Base-by-base conservation (phyloP, 2,888 invertebrate species). In the Isoperla grammatica region DNA sequence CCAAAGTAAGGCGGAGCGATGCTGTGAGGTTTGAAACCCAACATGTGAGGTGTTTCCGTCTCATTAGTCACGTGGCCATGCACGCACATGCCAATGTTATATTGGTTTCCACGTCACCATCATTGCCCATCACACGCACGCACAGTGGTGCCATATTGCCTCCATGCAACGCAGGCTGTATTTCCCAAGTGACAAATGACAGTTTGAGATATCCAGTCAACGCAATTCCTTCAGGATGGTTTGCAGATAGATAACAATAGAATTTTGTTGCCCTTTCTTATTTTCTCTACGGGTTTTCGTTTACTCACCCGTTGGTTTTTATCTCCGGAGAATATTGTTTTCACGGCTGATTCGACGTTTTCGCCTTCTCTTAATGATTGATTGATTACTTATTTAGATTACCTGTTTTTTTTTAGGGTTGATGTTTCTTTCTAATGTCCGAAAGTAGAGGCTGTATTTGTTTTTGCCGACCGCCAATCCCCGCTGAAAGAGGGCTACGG, bases 141-240 rank as follows among this genome's bases (percentile, higher is more conserved):
- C n/a, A n/a, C n/a, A n/a, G n/a, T n/a, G n/a, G n/a, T n/a, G 29
- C 29, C 8, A 29, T 29, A 29, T 29, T 8, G 29, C 29, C n/a
- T n/a, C n/a, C n/a, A n/a, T 29, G 29, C 19, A 15, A 37, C 39
- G 61, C 61, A 64, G 68, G 63, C 66, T 61, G 39, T 55, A 60
- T 58, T 58, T 43, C 50, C 58, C 39, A 15, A 29, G 58, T 58
- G 58, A 58, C 58, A 58, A 58, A 53, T 58, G 49, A 58, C 53
- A 22, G 19, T 50, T 40, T 42, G 43, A 40, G 50, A 42, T 50
- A 42, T 50, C 37, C 37, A 40, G 58, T 22, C 23, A 48, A 42
- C 17, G 57, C 39, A 15, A 22, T 57, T 17, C n/a, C 39, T 39
- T 19, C 9, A 39, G 15, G 50, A 50, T 50, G 50, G 29, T 35